These are phyloP conservation scores for Yasuhikotakia modesta DNA, from an alignment of 2,797 vertebrate species.

Conservation along the genomic window DNA sequence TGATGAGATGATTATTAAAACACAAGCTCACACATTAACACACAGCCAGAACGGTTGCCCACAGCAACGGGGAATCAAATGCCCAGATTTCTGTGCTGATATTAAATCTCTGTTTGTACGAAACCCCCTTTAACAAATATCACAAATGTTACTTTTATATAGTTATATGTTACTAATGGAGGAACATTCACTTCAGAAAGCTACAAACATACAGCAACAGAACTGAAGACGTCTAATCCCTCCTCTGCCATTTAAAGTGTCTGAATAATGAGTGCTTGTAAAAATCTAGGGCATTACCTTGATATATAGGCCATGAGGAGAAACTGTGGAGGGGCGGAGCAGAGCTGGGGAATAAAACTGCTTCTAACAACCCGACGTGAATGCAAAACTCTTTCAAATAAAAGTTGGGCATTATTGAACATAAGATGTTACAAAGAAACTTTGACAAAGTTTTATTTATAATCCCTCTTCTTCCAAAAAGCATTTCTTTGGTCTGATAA, in stretches of 20 bases:
- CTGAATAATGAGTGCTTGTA: slow-evolving; percentile 62
- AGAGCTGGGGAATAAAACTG: slow-evolving; percentile 52
- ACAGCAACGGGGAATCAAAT: slow-evolving; percentile 49
- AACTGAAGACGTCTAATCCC: slow-evolving; percentile 16
- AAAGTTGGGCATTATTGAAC: no score
- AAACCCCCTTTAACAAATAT: neutral
- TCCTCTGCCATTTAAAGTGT: slow-evolving; percentile 42
- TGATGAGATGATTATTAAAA: slow-evolving; percentile 65
- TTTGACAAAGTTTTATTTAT: no score
- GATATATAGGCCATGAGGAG: slow-evolving; percentile 74
- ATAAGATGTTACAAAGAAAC: no score
- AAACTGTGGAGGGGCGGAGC: slow-evolving; percentile 49
- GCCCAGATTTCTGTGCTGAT: slow-evolving; percentile 15
- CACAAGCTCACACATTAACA: slow-evolving; percentile 58
- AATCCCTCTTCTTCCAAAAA: neutral
- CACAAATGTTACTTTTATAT: neutral
- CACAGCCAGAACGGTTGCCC: slow-evolving; percentile 41
- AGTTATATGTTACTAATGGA: neutral
- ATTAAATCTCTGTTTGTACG: neutral
- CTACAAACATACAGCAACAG: neutral
- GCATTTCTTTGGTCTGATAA: neutral
- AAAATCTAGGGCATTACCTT: slow-evolving; percentile 80
- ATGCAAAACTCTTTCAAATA: no score
- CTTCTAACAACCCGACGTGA: slow-evolving; percentile 65
- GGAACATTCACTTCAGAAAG: neutral